Evolutionary conservation across 2,888 invertebrate species (phyloP), one percentile per base, ranked within the genome.

Genomic region (Endomychus coccineus): DNA sequence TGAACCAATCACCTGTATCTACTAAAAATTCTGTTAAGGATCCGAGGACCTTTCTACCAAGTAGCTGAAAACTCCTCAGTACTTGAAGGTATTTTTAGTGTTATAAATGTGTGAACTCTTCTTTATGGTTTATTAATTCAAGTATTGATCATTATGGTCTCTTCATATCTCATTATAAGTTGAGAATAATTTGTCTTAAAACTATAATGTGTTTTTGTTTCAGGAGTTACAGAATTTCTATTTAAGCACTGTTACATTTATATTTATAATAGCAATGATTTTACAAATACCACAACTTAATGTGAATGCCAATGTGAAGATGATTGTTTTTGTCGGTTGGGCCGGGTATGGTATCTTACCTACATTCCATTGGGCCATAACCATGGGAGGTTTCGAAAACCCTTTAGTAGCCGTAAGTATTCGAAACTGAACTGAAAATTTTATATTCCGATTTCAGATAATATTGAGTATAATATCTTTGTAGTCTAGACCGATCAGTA

Each of bases 271-370:
- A 43, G 89, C 90, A 7, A 83, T 92, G 77, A 67, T 75, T 39
- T 71, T 88, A 28, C 90, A 91, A 62, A 71, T 88, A 42, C 87
- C 87, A 1, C 69, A 72, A 25, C 70, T 86, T 42, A 74, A 80
- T 43, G 74, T 86, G 4, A 76, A 83, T 10, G 74, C 80, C 40
- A 71, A 77, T 46, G 72, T 82, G 16, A 86, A 85, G 66, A 77
- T 90, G 68, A 69, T 78, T 35, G 79, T 88, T 39, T 87, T 90
- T 64, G 81, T 88, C 39, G 75, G 76, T 4, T 90, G 90, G 89
- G 88, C 89, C 3, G 80, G 78, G 9, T 92, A 90, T 57, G 95
- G 96, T 1, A 78, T 95, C 3, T 71, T 94, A 46, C 95, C 95
- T 2, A 85, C 92, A 2, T 64, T 86, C 34, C 96, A 96, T 59